Conservation (phyloP, 1,140 invertebrate genomes). For the Dendroctonus valens region DNA sequence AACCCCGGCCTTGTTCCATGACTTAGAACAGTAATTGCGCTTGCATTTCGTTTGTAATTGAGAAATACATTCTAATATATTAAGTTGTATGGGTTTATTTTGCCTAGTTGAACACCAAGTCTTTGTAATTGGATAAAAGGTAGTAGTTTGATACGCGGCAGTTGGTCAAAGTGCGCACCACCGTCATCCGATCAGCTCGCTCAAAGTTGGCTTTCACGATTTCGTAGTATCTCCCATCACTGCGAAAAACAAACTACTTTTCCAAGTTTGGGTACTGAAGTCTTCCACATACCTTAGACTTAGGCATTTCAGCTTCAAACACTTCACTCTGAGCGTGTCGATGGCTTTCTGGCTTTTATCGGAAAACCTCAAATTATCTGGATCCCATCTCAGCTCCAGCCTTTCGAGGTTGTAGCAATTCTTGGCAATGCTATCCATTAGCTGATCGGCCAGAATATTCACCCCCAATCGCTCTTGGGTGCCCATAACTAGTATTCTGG, state of each 20-base stretch:
- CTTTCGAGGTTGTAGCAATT: constrained; percentile 87
- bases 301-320: constrained; percentile 79
- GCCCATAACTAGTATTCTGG: constrained; percentile 94
- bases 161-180: constrained; percentile 93
- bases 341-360: constrained; percentile 98
- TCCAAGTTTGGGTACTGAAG: not conserved
- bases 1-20: too few relatives aligned
- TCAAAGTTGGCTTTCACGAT: constrained; percentile 99
- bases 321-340: constrained; percentile 86
- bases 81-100: too few relatives aligned
- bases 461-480: constrained; percentile 93
- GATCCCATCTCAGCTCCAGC: constrained; percentile 96
- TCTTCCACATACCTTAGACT: constrained; percentile 67
- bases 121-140: constrained; percentile 87
- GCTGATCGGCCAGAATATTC: constrained; percentile 94
- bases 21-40: too few relatives aligned
- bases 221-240: constrained; percentile 99
- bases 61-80: too few relatives aligned
- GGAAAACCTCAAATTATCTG: constrained; percentile 95
- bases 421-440: constrained; percentile 96
- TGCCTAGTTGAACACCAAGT: constrained; percentile 84
- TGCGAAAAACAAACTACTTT: constrained; percentile 52
- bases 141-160: constrained; percentile 90
- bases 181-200: constrained; percentile 91
- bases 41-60: too few relatives aligned